Conservation (phyloP, 2,113 vertebrate genomes). For the Notarius lentiginosus region DNA sequence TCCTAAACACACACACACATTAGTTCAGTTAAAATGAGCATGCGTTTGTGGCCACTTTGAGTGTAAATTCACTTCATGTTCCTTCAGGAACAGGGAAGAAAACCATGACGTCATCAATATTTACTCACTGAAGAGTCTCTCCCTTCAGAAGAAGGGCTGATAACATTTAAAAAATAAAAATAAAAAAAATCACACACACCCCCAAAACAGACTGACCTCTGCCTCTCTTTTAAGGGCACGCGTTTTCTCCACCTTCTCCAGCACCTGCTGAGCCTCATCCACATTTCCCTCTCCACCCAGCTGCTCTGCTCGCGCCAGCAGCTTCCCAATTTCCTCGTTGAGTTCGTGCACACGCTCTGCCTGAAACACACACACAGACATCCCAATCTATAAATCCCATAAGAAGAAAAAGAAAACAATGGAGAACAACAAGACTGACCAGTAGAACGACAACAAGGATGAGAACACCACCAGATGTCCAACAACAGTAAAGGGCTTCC, state of each 20-base stretch:
- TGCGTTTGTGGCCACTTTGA: background rate
- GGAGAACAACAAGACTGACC: too few species aligned
- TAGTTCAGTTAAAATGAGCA: background rate
- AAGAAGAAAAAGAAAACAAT: background rate
- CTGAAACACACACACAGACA: slow-evolving; percentile 63
- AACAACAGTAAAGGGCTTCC: background rate
- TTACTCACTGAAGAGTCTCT: background rate
- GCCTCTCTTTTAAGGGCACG: slow-evolving; percentile 93
- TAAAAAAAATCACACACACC: too few species aligned
- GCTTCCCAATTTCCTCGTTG: slow-evolving; percentile 98
- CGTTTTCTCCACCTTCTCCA: slow-evolving; percentile 98
- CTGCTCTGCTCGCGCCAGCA: slow-evolving; percentile 93
- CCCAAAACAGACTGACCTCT: slow-evolving; percentile 78
- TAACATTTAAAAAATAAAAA: background rate
- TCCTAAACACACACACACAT: slow-evolving; percentile 73
- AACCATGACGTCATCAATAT: background rate
- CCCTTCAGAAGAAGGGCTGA: background rate
- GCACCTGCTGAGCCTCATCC: slow-evolving; percentile 93
- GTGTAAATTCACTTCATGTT: background rate
- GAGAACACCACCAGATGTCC: background rate
- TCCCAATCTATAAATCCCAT: background rate
- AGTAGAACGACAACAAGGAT: background rate
- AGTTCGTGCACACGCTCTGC: slow-evolving; percentile 96
- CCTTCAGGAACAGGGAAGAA: background rate
- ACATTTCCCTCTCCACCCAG: slow-evolving; percentile 96